A percentile compares a stretch with the other conserved stretches of the same genome.
Conservation (phyloP, 2,113 vertebrate genomes). For the Alaudala cheleensis region DNA sequence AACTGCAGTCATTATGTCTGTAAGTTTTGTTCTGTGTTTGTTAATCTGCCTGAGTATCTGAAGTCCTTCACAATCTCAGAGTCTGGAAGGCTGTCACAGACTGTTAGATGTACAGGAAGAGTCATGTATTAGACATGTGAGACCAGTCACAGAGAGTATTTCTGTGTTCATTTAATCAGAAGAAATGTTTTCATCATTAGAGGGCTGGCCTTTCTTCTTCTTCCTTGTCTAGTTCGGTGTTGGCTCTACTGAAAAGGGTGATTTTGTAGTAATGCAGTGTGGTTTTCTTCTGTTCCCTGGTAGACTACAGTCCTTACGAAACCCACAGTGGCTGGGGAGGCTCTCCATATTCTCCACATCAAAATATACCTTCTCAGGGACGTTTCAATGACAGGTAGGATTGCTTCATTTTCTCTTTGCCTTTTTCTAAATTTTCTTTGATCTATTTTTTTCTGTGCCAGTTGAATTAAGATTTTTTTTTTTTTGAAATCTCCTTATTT, state of each 20-base stretch:
- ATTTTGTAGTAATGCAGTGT: neutral
- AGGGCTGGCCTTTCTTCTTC: neutral
- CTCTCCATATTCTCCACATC: constrained; percentile 88
- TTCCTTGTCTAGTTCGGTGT: neutral
- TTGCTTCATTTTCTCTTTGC: neutral
- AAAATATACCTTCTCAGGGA: constrained; percentile 90
- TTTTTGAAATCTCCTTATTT: neutral
- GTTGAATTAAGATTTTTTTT: neutral
- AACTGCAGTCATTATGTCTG: neutral
- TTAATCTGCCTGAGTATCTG: neutral
- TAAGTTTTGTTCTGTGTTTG: neutral
- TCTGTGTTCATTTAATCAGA: neutral
- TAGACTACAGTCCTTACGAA: constrained; percentile 89
- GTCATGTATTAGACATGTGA: fast-evolving
- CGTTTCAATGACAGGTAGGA: constrained; percentile 91
- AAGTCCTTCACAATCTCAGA: neutral
- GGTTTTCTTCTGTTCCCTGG: constrained; percentile 9
- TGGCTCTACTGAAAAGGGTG: neutral
- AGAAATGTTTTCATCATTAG: neutral
- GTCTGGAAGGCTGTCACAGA: neutral
- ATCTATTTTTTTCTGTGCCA: neutral
- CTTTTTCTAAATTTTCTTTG: neutral
- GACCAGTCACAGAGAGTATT: neutral
- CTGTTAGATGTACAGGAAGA: neutral
- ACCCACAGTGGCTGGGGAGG: constrained; percentile 86